A percentile compares a stretch with the other conserved stretches of the same genome.
Conservation (phyloP, 2,888 invertebrate species). For the Dicroscelio sp. region DNA sequence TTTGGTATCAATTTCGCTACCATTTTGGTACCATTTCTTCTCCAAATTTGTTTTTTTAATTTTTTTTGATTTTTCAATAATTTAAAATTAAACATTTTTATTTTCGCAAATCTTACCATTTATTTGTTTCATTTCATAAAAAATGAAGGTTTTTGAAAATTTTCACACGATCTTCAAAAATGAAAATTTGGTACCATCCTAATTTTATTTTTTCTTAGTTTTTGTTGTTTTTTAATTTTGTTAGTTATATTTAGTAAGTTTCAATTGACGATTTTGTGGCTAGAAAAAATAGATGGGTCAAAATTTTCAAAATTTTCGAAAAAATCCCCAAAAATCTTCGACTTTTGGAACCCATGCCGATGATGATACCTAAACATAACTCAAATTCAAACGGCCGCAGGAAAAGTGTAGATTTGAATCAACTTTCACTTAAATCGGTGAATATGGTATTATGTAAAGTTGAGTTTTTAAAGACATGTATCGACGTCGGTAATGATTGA, state of each 20-base stretch:
- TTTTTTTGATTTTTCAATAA: too few species aligned
- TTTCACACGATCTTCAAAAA: too few species aligned
- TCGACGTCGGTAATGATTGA: constrained; percentile 72
- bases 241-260: too few species aligned
- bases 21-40: too few species aligned
- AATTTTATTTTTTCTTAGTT: too few species aligned
- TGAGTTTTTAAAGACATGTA: constrained; percentile 70
- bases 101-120: background rate
- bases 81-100: background rate
- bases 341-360: constrained; percentile 27
- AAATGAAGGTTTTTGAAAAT: too few species aligned
- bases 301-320: background rate
- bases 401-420: constrained; percentile 79
- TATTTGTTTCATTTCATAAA: too few species aligned
- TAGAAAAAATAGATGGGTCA: background rate
- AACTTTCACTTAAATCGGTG: constrained; percentile 80
- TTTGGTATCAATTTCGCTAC: background rate
- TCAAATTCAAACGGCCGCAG: constrained; percentile 38
- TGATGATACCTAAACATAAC: constrained; percentile 44
- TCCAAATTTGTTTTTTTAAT: too few species aligned
- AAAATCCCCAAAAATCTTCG: background rate
- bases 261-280: too few species aligned
- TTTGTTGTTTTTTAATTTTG: too few species aligned
- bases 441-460: constrained; percentile 79
- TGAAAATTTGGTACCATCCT: too few species aligned